Conservation (phyloP, 2,113 vertebrate genomes). For the Lycocorax pyrrhopterus region DNA sequence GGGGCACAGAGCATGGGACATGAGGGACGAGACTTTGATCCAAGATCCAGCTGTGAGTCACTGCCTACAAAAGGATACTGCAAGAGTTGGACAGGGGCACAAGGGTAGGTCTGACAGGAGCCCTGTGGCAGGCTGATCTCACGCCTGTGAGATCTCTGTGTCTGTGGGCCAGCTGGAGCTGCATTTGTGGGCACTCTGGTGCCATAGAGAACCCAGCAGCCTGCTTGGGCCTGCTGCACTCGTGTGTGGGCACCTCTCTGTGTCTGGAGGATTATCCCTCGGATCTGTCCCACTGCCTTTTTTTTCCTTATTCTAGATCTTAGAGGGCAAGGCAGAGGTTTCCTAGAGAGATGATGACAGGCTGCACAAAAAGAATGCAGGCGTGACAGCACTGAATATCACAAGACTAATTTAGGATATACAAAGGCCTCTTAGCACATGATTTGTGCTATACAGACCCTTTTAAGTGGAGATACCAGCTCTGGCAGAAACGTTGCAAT, state of each 20-base stretch:
- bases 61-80: neutral
- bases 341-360: neutral
- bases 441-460: neutral
- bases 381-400: neutral
- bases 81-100: neutral
- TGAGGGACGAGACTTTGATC: rapidly evolving
- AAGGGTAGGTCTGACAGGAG: neutral
- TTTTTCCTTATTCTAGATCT: neutral
- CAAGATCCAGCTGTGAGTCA: neutral
- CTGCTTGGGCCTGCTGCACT: neutral
- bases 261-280: neutral
- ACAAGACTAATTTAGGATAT: neutral
- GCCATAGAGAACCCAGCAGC: rapidly evolving
- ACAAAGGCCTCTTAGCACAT: neutral
- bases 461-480: neutral
- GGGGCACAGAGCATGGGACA: rapidly evolving
- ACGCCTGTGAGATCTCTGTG: rapidly evolving
- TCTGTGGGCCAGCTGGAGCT: neutral
- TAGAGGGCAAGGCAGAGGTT: neutral
- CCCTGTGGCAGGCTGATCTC: neutral
- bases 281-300: neutral
- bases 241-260: neutral
- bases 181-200: neutral
- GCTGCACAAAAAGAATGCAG: neutral
- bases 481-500: neutral